These are phyloP conservation scores for Pelecanoides urinatrix DNA, from an alignment of 2,113 vertebrate genomes.

Conservation along the genomic window DNA sequence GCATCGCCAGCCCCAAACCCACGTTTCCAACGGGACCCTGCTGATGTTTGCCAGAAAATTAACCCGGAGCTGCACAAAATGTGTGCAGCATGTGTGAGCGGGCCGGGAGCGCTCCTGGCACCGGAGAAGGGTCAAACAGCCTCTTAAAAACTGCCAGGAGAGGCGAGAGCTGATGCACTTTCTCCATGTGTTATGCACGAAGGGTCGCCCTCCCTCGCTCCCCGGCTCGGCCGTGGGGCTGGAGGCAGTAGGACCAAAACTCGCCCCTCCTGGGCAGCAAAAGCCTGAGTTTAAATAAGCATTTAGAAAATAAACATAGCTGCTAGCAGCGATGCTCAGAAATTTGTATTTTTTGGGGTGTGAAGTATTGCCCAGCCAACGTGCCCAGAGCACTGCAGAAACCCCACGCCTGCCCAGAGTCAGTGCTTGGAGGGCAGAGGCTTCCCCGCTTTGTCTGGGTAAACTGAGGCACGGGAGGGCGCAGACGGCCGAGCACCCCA, in stretches of 20 bases:
- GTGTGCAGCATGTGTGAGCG: background rate
- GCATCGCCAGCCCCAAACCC: background rate
- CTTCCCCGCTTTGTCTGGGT: background rate
- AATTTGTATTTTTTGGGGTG: background rate
- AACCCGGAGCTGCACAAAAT: background rate
- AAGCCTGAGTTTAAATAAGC: too few species aligned
- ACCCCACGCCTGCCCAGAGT: fast-evolving
- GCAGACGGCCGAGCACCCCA: fast-evolving
- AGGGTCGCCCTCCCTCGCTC: background rate
- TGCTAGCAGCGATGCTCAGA: background rate
- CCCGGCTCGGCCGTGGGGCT: background rate
- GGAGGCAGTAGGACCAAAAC: background rate
- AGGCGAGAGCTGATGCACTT: background rate
- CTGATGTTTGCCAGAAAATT: background rate
- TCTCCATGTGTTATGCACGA: fast-evolving
- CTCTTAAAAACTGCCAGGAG: background rate
- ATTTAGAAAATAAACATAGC: background rate
- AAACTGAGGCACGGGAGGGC: background rate
- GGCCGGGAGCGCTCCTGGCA: background rate
- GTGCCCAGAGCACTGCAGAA: background rate
- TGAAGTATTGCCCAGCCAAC: background rate
- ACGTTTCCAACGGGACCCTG: background rate
- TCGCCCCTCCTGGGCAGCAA: background rate
- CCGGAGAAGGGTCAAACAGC: background rate
- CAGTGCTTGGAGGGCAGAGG: background rate